Conservation (phyloP, 2,888 invertebrate genomes). For the Agonopterix alstromeriana region DNA sequence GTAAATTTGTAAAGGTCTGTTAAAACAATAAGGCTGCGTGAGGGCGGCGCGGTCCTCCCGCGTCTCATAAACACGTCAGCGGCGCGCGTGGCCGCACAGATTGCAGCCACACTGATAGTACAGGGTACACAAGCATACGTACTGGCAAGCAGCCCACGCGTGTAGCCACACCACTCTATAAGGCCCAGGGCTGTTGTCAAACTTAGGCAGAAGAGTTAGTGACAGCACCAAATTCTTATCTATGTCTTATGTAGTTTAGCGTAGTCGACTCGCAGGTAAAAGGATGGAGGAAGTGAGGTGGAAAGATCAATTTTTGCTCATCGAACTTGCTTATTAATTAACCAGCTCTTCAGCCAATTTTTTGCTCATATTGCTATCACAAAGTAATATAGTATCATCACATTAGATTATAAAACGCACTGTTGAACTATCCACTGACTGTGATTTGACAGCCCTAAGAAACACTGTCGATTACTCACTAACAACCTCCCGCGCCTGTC, state of each 20-base stretch:
- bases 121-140: not conserved
- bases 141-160: constrained; percentile 37
- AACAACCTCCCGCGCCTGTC: constrained; percentile 31
- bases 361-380: too few species aligned
- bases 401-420: too few species aligned
- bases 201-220: not conserved
- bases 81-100: constrained; percentile 56
- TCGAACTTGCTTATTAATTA: too few species aligned
- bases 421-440: too few species aligned
- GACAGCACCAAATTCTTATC: too few species aligned
- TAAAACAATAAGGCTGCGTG: constrained; percentile 65
- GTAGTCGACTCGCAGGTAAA: too few species aligned
- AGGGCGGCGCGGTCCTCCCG: constrained; percentile 54
- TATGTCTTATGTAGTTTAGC: too few species aligned
- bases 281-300: too few species aligned
- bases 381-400: too few species aligned
- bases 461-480: constrained; percentile 31
- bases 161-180: constrained; percentile 9
- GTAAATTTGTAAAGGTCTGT: constrained; percentile 58
- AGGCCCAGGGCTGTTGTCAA: constrained; percentile 6
- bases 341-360: too few species aligned
- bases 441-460: constrained; percentile 12
- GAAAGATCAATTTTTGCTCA: too few species aligned
- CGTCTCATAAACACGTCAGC: constrained; percentile 66
- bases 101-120: constrained; percentile 50